Evolutionary conservation across 2,113 vertebrate genomes (phyloP).

Genomic region (Pangasianodon hypophthalmus): DNA sequence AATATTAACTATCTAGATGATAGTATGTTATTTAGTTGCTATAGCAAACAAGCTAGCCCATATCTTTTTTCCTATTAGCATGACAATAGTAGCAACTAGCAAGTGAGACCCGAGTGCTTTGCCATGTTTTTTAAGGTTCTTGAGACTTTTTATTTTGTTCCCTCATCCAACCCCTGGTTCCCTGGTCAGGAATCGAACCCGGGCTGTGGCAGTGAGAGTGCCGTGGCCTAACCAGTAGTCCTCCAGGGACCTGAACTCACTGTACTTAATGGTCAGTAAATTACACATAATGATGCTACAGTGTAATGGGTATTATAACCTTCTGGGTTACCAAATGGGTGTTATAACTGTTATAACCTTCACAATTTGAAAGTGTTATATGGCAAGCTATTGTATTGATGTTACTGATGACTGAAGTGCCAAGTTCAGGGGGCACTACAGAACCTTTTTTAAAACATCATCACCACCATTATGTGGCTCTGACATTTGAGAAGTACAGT

Average conservation of each 20-base stretch:
- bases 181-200: too few species aligned
- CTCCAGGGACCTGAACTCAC: background rate
- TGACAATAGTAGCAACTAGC: background rate
- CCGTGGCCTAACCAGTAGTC: too few species aligned
- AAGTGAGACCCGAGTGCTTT: background rate
- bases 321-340: background rate
- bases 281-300: background rate
- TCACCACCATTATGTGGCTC: background rate
- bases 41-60: background rate
- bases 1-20: background rate
- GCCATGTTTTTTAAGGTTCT: background rate
- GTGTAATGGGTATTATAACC: background rate
- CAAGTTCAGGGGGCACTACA: background rate
- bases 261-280: background rate
- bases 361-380: background rate
- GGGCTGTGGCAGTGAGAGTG: too few species aligned
- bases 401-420: background rate
- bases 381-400: background rate
- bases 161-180: background rate
- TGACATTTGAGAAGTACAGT: background rate
- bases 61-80: background rate
- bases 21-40: background rate
- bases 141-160: background rate
- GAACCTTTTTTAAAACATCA: background rate
- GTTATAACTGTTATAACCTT: background rate